Conservation (phyloP, 2,888 invertebrate genomes). For the Drepana falcataria region DNA sequence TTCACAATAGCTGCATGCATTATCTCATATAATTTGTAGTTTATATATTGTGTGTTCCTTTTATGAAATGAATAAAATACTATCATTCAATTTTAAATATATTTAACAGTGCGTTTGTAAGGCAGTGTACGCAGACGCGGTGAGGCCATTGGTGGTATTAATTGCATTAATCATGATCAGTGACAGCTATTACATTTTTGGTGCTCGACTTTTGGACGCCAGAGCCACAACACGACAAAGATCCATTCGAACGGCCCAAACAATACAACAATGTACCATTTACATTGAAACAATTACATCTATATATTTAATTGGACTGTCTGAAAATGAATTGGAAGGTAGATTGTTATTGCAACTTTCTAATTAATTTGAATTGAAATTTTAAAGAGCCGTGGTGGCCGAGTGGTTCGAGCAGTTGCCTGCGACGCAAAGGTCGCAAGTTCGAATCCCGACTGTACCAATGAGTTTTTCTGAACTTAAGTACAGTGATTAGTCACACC, state of each 20-base stretch:
- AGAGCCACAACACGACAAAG: constrained; percentile 37
- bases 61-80: neutral
- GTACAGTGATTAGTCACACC: too few species aligned
- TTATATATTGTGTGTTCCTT: too few species aligned
- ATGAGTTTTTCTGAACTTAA: too few species aligned
- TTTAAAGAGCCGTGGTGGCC: too few species aligned
- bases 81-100: too few species aligned
- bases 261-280: constrained; percentile 55
- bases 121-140: constrained; percentile 48
- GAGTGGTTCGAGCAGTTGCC: too few species aligned
- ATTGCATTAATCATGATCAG: constrained; percentile 75
- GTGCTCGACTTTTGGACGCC: constrained; percentile 70
- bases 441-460: too few species aligned
- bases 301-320: constrained; percentile 24
- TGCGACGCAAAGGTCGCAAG: too few species aligned
- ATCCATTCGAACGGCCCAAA: constrained; percentile 50
- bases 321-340: constrained; percentile 1
- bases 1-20: too few species aligned
- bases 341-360: neutral
- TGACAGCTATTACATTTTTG: constrained; percentile 79
- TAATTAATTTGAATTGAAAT: neutral
- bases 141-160: constrained; percentile 64
- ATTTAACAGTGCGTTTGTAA: constrained; percentile 18
- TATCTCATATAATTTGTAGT: too few species aligned
- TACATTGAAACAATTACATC: constrained; percentile 40